Base-by-base conservation (phyloP, 2,113 vertebrate genomes). In the Onychostoma macrolepis region DNA sequence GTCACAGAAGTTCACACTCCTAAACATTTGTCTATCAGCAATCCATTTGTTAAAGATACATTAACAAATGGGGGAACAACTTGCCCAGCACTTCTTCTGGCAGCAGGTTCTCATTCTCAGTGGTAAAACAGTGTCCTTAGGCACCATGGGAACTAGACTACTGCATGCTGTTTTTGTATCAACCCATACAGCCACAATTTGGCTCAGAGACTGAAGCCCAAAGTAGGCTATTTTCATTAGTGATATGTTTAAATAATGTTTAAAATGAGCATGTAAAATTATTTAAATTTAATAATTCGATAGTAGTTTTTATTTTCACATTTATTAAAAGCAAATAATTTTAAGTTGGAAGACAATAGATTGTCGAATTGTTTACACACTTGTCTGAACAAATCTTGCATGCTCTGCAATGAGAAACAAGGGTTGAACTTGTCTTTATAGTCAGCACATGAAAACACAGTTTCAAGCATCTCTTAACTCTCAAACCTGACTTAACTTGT, bases 401-500 rank as follows among this genome's bases (percentile, higher is more conserved):
- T 74, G 82, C 24, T 48, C 13, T 84, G 45, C 28, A n/a, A 33
- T 36, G 24, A 36, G 8, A 69, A 69, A 50, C 63, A 50, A 69
- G 26, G 17, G 12, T 74, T 67, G 81, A 38, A 84, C 33, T 15
- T 65, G 36, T 63, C 79, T 41, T 41, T 45, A 48, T 50, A 30
- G 30, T 83, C 33, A 41, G 7, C 45, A 15, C 7, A 7, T 15
- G 13, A 72, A 69, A 80, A 53, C 65, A 89, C 10, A 0, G 86
- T 83, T 81, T 87, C 30, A 63, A 89, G 81, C 45, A 21, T 65
- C 67, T 87, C 77, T 43, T 5, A 67, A 75, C 84, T 53, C 30
- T 89, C 63, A 8, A 82, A 84, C 89, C 78, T 89, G 89, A 89
- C 86, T 67, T 83, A 85, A 87, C 88, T 78, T 85, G 88, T 85